Conservation (phyloP, 2,797 vertebrate genomes). For the Mus spretus region DNA sequence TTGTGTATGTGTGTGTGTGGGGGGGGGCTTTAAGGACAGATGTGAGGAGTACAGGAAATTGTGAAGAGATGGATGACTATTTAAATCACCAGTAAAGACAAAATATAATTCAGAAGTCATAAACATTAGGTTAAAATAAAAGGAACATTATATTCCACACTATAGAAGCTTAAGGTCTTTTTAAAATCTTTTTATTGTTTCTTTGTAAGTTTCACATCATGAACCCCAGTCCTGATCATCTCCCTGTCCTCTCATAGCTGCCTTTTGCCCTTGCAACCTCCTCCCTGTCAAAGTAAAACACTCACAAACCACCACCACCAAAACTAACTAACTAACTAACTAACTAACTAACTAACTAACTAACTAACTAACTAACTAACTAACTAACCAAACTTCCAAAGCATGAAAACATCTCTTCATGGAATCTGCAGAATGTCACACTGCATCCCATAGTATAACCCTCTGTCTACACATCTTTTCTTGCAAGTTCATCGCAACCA, state of each 20-base stretch:
- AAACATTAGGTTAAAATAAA: not conserved
- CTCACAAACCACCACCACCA: not conserved
- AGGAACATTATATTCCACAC: not conserved
- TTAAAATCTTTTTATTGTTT: not conserved
- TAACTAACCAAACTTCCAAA: not conserved
- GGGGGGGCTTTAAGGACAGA: not conserved
- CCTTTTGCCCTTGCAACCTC: not conserved
- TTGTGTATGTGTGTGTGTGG: not conserved
- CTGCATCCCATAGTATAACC: not conserved
- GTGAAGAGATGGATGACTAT: not conserved
- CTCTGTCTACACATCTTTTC: not conserved
- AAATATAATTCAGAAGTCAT: constrained; percentile 3
- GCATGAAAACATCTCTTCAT: not conserved
- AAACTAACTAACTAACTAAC: not conserved
- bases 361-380: not conserved
- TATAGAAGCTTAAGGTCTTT: not conserved
- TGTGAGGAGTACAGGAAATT: not conserved
- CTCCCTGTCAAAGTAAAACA: not conserved
- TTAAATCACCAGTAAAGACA: not conserved
- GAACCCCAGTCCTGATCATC: not conserved
- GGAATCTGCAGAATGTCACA: not conserved
- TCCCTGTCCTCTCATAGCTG: not conserved
- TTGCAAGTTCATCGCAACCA: not conserved
- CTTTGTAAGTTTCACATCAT: not conserved
- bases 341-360: not conserved